Evolutionary conservation across 1,140 invertebrate species (phyloP).

Genomic region (Drosophila asahinai): DNA sequence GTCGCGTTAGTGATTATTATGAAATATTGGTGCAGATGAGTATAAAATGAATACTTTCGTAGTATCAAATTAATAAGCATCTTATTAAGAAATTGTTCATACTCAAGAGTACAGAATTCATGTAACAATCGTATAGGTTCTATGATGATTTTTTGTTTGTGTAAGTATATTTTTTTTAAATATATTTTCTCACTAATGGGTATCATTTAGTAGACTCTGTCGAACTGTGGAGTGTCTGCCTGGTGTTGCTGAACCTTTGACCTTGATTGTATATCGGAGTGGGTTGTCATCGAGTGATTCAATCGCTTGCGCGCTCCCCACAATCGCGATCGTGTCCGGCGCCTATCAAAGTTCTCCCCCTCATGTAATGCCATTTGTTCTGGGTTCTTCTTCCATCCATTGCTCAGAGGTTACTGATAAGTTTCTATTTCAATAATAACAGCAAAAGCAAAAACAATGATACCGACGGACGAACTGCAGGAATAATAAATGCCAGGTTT

Average conservation of each 20-base stretch:
- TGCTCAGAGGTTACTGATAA: constrained; percentile 33
- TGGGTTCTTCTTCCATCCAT: constrained; percentile 20
- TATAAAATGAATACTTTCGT: too few relatives aligned
- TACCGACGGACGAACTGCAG: not conserved
- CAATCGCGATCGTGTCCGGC: constrained; percentile 20
- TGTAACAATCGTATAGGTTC: too few relatives aligned
- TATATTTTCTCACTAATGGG: not conserved
- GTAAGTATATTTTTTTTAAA: not conserved
- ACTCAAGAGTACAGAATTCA: too few relatives aligned
- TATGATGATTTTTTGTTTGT: too few relatives aligned
- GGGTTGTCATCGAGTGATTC: constrained; percentile 24
- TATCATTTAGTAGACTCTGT: not conserved
- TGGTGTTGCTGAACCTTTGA: constrained; percentile 18
- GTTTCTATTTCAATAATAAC: constrained; percentile 25
- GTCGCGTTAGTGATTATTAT: too few relatives aligned
- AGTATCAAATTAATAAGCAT: too few relatives aligned
- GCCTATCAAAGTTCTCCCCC: constrained; percentile 31
- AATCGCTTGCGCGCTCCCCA: constrained; percentile 14
- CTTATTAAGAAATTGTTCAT: too few relatives aligned
- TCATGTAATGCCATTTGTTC: constrained; percentile 36
- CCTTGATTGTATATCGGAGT: constrained; percentile 35
- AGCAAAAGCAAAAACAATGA: not conserved
- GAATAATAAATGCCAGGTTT: constrained; percentile 18
- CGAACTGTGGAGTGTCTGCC: too few relatives aligned
- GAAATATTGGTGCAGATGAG: too few relatives aligned